Percentiles rank a stretch among this genome's conserved stretches.
phyloP scores from a whole-genome alignment of 1,140 invertebrate species.

The Zaprionus davidi region DNA sequence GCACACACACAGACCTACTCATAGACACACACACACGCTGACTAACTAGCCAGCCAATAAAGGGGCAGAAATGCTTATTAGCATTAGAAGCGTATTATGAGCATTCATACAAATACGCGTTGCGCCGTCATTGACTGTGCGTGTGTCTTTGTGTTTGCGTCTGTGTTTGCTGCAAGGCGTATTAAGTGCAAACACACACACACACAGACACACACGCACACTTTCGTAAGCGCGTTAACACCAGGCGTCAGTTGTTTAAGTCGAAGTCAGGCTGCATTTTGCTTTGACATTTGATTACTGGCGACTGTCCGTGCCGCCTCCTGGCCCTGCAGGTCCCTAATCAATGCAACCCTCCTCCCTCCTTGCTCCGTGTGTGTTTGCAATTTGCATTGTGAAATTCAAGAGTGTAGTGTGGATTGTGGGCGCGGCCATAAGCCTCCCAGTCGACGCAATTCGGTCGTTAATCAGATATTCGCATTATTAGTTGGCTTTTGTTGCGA shows the following conservation, averaged over 20 bases:
- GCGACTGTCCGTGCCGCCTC: not conserved
- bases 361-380: not conserved
- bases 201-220: not conserved
- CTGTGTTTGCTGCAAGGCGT: conserved; percentile 4
- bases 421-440: conserved; percentile 16
- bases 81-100: conserved; percentile 74
- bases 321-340: conserved; percentile 1
- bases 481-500: conserved; percentile 1
- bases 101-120: conserved; percentile 53
- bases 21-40: conserved; percentile 24
- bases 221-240: conserved; percentile 39
- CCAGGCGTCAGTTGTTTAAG: conserved; percentile 20
- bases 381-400: conserved; percentile 15
- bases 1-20: conserved; percentile 16
- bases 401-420: not conserved
- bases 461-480: conserved; percentile 10
- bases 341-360: conserved; percentile 7
- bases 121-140: conserved; percentile 5
- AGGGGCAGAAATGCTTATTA: conserved; percentile 72
- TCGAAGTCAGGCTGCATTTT: conserved; percentile 33
- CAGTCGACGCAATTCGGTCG: conserved; percentile 5
- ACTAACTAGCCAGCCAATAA: conserved; percentile 22
- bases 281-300: conserved; percentile 49
- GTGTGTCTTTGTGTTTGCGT: not conserved
- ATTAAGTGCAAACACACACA: conserved; percentile 5